Conservation (phyloP, 2,113 vertebrate species). For the Pungitius pungitius region DNA sequence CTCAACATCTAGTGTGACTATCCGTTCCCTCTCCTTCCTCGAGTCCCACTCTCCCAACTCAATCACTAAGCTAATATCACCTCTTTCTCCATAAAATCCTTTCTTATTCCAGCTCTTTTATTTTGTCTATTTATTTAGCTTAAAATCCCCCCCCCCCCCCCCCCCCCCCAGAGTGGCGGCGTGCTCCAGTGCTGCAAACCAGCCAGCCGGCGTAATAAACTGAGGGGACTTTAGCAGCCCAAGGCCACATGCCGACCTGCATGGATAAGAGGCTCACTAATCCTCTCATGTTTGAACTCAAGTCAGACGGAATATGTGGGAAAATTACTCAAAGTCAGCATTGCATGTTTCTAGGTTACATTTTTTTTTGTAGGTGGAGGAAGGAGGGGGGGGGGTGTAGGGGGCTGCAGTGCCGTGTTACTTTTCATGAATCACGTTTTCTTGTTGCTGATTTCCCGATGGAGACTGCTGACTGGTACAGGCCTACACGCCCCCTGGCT, state of each 20-base stretch:
- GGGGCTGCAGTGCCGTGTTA: constrained; percentile 22
- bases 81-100: constrained; percentile 69
- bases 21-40: constrained; percentile 28
- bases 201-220: constrained; percentile 71
- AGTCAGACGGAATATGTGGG: constrained; percentile 57
- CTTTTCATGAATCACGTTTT: constrained; percentile 44
- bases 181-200: constrained; percentile 63
- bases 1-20: constrained; percentile 55
- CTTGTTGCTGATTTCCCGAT: constrained; percentile 23
- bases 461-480: constrained; percentile 14
- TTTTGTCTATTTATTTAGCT: constrained; percentile 81
- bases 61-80: constrained; percentile 80
- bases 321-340: constrained; percentile 49
- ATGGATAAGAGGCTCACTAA: constrained; percentile 61
- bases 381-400: background rate
- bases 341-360: constrained; percentile 44
- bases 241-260: constrained; percentile 63
- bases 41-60: constrained; percentile 77
- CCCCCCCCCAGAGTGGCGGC: constrained; percentile 65
- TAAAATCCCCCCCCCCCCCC: constrained; percentile 71
- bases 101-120: constrained; percentile 69
- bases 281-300: constrained; percentile 67
- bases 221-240: constrained; percentile 47
- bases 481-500: constrained; percentile 18
- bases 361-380: constrained; percentile 3